Evolutionary conservation across 1,140 invertebrate genomes (phyloP).

Genomic region (Aphis craccivora): DNA sequence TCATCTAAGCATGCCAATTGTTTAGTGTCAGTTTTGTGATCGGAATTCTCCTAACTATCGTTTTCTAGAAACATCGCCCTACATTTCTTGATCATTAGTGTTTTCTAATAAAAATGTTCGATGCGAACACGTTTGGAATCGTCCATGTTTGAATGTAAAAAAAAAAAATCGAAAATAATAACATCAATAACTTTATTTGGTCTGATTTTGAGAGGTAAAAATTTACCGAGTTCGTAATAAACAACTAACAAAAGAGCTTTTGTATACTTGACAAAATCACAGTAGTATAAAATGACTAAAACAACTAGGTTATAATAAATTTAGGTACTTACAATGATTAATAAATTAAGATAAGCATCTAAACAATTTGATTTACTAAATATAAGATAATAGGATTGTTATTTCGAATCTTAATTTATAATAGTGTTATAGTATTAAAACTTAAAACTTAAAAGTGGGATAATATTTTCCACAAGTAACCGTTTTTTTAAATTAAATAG

Average conservation of each 20-base stretch:
- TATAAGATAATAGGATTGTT: background rate
- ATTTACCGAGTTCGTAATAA: background rate
- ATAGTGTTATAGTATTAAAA: background rate
- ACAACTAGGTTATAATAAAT: too few relatives aligned
- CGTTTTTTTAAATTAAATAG: background rate
- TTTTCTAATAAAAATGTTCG: background rate
- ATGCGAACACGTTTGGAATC: background rate
- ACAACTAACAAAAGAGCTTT: background rate
- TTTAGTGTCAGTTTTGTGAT: background rate
- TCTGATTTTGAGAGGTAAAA: background rate
- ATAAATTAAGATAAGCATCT: background rate
- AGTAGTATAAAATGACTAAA: background rate
- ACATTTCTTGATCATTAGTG: background rate
- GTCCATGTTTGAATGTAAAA: background rate
- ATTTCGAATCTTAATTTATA: background rate
- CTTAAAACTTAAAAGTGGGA: background rate
- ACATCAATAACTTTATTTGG: background rate
- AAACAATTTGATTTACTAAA: background rate
- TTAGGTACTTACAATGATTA: background rate
- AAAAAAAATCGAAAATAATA: background rate
- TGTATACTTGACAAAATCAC: background rate
- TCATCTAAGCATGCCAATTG: background rate
- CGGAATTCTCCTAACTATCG: background rate
- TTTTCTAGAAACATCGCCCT: background rate
- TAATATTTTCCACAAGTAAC: background rate